These are phyloP conservation scores for Spilogale gracilis DNA, from an alignment of 2,113 vertebrate species.

Conservation along the genomic window DNA sequence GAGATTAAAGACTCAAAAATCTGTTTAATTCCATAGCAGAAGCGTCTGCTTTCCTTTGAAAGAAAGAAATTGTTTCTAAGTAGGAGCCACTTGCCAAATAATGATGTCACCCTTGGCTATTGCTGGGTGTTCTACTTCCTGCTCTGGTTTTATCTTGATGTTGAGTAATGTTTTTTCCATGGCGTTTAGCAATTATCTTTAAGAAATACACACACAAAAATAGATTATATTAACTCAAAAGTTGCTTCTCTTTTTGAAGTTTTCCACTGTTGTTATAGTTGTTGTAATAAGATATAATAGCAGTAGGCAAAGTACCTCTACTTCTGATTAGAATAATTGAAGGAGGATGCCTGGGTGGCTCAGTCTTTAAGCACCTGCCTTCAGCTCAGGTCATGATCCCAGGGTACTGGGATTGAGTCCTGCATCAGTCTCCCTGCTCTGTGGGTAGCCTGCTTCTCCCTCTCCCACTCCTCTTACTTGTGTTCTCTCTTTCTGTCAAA, in stretches of 20 bases:
- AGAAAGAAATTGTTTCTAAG: neutral
- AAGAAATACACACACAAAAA: conserved; percentile 70
- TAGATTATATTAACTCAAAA: conserved; percentile 68
- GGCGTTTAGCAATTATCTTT: conserved; percentile 70
- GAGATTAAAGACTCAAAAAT: conserved; percentile 40
- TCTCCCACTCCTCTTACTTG: too few relatives aligned
- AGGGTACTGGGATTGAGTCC: too few relatives aligned
- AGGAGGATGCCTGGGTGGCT: neutral
- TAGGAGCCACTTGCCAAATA: conserved; percentile 17
- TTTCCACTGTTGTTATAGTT: neutral
- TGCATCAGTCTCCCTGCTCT: too few relatives aligned
- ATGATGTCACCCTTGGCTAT: conserved; percentile 65
- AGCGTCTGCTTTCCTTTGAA: conserved; percentile 51
- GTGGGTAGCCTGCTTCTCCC: too few relatives aligned
- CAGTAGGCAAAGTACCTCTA: neutral
- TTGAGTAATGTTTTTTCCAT: conserved; percentile 65
- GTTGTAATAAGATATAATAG: neutral
- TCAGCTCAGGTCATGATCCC: too few relatives aligned
- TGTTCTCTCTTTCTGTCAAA: too few relatives aligned
- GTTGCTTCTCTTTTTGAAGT: conserved; percentile 67
- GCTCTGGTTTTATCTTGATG: conserved; percentile 75
- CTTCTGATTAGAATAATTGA: neutral
- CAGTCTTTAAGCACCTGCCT: too few relatives aligned
- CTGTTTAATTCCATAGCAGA: neutral
- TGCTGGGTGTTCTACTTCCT: conserved; percentile 67